A percentile compares a stretch with the other conserved stretches of the same genome.
These are phyloP conservation scores for Cheilosia grossa DNA, from an alignment of 2,888 invertebrate species.

Conservation along the genomic window DNA sequence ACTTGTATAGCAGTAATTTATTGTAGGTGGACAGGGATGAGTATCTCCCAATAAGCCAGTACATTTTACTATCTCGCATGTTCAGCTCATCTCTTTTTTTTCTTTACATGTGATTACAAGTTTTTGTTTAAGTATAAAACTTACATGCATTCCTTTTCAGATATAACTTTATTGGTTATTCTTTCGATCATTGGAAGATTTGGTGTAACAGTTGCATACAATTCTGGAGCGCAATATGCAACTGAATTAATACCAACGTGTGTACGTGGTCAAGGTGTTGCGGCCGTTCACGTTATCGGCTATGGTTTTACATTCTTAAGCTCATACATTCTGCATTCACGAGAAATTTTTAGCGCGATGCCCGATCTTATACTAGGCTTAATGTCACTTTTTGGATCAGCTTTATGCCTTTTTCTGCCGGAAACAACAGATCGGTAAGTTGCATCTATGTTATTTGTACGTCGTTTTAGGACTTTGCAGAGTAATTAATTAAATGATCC, in stretches of 20 bases:
- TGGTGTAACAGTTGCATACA: conserved; percentile 86
- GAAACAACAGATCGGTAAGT: conserved; percentile 84
- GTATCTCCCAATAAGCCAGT: too few relatives aligned
- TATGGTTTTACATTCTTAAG: conserved; percentile 86
- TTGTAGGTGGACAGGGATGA: too few relatives aligned
- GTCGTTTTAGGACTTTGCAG: background rate
- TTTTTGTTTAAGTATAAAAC: too few relatives aligned
- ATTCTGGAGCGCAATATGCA: conserved; percentile 87
- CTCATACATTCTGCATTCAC: conserved; percentile 84
- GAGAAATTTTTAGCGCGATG: conserved; percentile 82
- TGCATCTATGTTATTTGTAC: background rate
- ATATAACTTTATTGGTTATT: conserved; percentile 80
- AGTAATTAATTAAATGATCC: too few relatives aligned
- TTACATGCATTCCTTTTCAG: conserved; percentile 65
- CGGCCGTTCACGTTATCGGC: conserved; percentile 86
- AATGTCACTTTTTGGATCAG: conserved; percentile 84
- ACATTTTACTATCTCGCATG: too few relatives aligned
- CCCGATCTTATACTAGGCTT: conserved; percentile 85
- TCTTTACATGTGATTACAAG: too few relatives aligned
- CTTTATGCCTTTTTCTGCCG: conserved; percentile 85
- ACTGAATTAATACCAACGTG: conserved; percentile 87
- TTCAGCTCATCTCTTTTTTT: too few relatives aligned
- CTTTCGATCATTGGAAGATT: conserved; percentile 85
- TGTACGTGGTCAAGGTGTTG: conserved; percentile 86
- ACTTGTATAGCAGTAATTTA: too few relatives aligned